Percentiles rank a stretch among this genome's conserved stretches.
Evolutionary conservation across 1,140 invertebrate genomes (phyloP).

Genomic region (Tenebrio molitor): DNA sequence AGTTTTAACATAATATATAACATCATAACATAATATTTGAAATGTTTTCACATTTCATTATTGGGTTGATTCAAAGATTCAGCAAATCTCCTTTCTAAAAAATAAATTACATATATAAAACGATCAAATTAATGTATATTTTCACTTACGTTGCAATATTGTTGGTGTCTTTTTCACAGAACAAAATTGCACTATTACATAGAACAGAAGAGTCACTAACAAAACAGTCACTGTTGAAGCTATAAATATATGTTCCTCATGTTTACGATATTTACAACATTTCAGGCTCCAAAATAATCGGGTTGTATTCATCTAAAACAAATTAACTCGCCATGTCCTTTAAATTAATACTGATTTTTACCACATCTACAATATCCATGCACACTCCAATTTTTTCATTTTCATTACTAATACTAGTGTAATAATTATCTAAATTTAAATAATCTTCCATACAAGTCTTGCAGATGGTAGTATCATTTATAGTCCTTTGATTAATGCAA

Average conservation of each 20-base stretch:
- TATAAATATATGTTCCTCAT: conserved; percentile 70
- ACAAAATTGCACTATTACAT: conserved; percentile 68
- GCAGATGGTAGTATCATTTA: conserved; percentile 67
- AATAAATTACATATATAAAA: conserved; percentile 46
- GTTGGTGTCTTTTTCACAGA: conserved; percentile 58
- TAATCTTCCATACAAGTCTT: conserved; percentile 70
- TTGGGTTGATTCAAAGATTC: no score
- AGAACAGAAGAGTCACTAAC: conserved; percentile 69
- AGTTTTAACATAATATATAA: no score
- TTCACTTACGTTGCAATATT: conserved; percentile 63
- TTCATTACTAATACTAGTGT: conserved; percentile 69
- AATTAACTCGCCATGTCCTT: conserved; percentile 14
- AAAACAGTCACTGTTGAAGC: conserved; percentile 68
- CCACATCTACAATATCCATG: conserved; percentile 73
- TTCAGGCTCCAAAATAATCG: conserved; percentile 71
- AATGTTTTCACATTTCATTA: not conserved
- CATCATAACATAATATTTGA: not conserved
- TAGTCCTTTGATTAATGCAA: conserved; percentile 64
- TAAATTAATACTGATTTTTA: conserved; percentile 63
- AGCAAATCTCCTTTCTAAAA: conserved; percentile 63
- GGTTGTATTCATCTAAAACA: conserved; percentile 72
- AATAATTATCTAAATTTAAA: conserved; percentile 68
- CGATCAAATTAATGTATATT: conserved; percentile 34
- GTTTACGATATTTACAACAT: conserved; percentile 70
- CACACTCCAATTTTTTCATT: conserved; percentile 71